Conservation (phyloP, 2,113 vertebrate genomes). For the Myrmecophaga tridactyla region DNA sequence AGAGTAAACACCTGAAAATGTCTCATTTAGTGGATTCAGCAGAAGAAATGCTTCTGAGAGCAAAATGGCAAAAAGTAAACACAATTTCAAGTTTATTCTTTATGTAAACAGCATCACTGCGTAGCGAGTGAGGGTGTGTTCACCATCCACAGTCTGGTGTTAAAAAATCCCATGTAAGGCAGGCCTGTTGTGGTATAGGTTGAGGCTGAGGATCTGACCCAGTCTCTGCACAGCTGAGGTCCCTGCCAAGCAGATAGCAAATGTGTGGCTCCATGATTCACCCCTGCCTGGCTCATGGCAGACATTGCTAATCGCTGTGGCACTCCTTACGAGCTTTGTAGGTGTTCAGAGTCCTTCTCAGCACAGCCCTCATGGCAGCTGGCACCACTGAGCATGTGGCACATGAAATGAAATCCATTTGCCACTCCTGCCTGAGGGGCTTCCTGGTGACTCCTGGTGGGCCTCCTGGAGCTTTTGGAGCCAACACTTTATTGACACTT, state of each 20-base stretch:
- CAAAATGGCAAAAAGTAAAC: neutral
- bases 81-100: neutral
- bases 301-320: neutral
- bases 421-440: neutral
- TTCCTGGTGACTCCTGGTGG: neutral
- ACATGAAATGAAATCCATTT: neutral
- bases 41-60: neutral
- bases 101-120: neutral
- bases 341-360: neutral
- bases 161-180: neutral
- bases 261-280: neutral
- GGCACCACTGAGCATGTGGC: neutral
- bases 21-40: neutral
- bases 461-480: neutral
- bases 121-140: neutral
- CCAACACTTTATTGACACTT: neutral
- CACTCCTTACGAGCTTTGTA: neutral
- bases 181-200: neutral
- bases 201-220: neutral
- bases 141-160: neutral
- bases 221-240: neutral
- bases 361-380: neutral
- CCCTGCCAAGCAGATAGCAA: neutral
- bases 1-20: neutral
- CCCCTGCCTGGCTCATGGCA: neutral